These are phyloP conservation scores for Lasioglossum leucozonium DNA, from an alignment of 2,888 invertebrate genomes.

Conservation along the genomic window DNA sequence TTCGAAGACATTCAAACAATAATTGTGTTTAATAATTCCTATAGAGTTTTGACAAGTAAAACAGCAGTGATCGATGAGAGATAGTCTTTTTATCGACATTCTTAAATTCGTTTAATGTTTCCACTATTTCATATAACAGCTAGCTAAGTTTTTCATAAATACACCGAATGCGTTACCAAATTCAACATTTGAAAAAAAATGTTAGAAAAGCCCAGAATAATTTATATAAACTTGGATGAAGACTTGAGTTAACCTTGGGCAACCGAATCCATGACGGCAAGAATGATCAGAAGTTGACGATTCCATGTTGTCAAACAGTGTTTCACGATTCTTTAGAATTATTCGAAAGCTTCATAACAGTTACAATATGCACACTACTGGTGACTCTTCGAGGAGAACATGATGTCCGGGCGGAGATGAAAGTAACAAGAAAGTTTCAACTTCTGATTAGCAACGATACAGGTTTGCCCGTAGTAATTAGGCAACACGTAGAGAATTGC, in stretches of 20 bases:
- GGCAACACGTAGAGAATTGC: conserved; percentile 67
- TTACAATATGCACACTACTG: neutral
- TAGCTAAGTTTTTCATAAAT: neutral
- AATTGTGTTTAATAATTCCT: neutral
- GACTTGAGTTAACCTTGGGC: neutral
- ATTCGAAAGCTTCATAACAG: neutral
- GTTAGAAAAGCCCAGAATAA: neutral
- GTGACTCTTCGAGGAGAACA: neutral
- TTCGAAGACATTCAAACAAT: neutral
- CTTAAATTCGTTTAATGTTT: neutral
- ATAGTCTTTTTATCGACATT: neutral
- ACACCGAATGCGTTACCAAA: neutral
- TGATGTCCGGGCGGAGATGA: neutral
- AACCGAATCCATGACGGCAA: conserved; percentile 4
- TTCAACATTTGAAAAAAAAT: neutral
- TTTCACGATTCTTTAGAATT: neutral
- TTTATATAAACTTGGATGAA: neutral
- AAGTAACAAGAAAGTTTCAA: conserved; percentile 35
- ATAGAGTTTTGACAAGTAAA: neutral
- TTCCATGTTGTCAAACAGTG: neutral
- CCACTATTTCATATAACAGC: neutral
- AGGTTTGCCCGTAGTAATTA: conserved; percentile 47
- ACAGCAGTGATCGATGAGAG: neutral
- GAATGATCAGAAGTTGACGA: conserved; percentile 42
- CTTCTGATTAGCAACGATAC: conserved; percentile 47